Evolutionary conservation across 1,140 invertebrate species (phyloP), one percentile per base, ranked within the genome.

Genomic region (Conus betulinus): DNA sequence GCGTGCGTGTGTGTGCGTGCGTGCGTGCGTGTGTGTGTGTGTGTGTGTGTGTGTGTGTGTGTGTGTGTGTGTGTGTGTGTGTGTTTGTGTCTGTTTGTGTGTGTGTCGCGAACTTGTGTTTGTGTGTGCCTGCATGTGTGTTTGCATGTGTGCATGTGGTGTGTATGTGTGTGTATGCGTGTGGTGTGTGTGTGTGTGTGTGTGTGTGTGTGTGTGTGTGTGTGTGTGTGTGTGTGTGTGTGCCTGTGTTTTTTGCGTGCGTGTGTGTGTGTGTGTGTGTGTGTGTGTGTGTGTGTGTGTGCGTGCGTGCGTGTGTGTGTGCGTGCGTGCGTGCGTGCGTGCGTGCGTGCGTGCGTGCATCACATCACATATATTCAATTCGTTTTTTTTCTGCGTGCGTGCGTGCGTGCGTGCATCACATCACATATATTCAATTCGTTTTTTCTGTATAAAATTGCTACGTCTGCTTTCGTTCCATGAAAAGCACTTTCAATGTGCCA

Each of bases 31-130:
- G 74, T 76, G 74, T 76, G 74, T 76, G 74, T 76, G 74, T 76
- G 74, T 76, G 74, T 76, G 23, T 25, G 74, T 76, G 74, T 27
- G 74, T 76, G 74, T 76, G 74, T 23, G 23, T 23, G 74, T 25
- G 74, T 76, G 74, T 76, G 23, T 10, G 74, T 76, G 74, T 76
- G 74, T 76, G 74, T 76, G 74, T 76, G 74, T 76, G 74, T 76
- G 74, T 60, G 57, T 60, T 8, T 60, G 57, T 60, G 57, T 5
- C 1, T 60, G 57, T 60, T 0, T 60, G 57, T 8, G 57, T 60
- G 57, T 25, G 74, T 76, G 74, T 39, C n/a, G n/a, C n/a, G n/a
- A n/a, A n/a, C 25, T 5, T n/a, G 71, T 76, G 71, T 76, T 7
- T 76, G 74, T 76, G 74, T 76, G 74, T 76, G 74, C 8, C 3